Conservation (phyloP, 2,797 vertebrate genomes). For the Mallotus villosus region DNA sequence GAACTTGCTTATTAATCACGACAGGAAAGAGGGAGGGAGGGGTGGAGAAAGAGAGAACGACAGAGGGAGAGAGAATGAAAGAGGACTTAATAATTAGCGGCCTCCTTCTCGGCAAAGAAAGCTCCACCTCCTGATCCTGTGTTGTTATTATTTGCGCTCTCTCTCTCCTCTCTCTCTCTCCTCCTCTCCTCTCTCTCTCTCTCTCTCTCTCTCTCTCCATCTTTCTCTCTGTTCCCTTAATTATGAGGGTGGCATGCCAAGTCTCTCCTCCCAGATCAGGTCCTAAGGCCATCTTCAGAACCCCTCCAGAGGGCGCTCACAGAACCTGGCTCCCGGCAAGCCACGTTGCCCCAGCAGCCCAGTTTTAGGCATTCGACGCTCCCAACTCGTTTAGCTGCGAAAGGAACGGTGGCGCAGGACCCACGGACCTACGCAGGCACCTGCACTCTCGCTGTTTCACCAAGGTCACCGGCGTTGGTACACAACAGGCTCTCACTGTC, state of each 20-base stretch:
- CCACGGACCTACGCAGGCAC: too few relatives aligned
- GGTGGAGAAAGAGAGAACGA: conserved; percentile 23
- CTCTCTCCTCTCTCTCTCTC: conserved; percentile 45
- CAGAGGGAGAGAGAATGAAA: conserved; percentile 41
- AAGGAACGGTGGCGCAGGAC: too few relatives aligned
- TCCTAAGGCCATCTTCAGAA: too few relatives aligned
- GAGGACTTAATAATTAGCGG: conserved; percentile 63
- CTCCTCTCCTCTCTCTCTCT: conserved; percentile 49
- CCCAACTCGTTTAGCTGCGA: too few relatives aligned
- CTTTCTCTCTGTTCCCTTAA: conserved; percentile 14
- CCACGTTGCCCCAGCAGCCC: too few relatives aligned
- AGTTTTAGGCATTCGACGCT: too few relatives aligned
- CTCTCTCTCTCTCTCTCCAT: background rate
- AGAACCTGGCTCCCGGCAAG: too few relatives aligned
- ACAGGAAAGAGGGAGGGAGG: conserved; percentile 44
- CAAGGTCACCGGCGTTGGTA: too few relatives aligned
- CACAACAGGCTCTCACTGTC: background rate
- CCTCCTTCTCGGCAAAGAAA: conserved; percentile 55
- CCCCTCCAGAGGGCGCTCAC: too few relatives aligned
- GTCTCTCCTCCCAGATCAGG: too few relatives aligned
- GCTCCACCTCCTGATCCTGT: conserved; percentile 50
- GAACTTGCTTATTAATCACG: conserved; percentile 63
- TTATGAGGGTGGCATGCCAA: background rate
- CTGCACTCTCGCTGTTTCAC: too few relatives aligned
- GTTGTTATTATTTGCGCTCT: conserved; percentile 62